Evolutionary conservation across 2,113 vertebrate species (phyloP), one percentile per base, ranked within the genome.

Genomic region (Scalopus aquaticus): DNA sequence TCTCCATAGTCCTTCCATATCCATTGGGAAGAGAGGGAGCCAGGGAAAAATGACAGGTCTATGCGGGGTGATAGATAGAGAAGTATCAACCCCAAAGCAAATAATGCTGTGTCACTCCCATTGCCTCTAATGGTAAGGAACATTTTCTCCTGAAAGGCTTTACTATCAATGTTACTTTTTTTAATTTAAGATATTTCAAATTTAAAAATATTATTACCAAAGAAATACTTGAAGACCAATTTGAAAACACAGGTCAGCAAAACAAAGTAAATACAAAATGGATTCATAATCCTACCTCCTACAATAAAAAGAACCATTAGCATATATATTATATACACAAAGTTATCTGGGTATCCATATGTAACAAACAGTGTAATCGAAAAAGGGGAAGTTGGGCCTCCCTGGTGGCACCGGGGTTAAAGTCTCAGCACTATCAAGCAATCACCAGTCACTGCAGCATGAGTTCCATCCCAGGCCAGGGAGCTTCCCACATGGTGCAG

Each of bases 161-260:
- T n/a, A 37, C n/a, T 77, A 84, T 73, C 74, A 65, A 77, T 56
- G 26, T 67, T 72, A 28, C 49, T 78, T 46, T 65, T 32, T 39
- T 79, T 65, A 65, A 42, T 62, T 78, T 89, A 93, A 72, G 44
- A 80, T 54, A 56, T 15, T 88, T 94, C 81, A 74, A 49, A 51
- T 72, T 89, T 76, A 67, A 84, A 81, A 62, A 44, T 13, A n/a
- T 76, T 64, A 54, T 54, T 90, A 67, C 22, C n/a, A 90, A 54
- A 82, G 16, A 82, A 62, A 87, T 60, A 82, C 70, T 82, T 67
- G 56, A 90, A 92, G 39, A 82, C 67, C 69, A 65, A 42, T 0
- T 90, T 37, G 73, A 88, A 91, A 90, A 73, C 35, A 78, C 49
- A 70, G 82, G 51, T 92, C 65, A 90, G 17, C 54, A 94, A 93